Conservation (phyloP, 2,113 vertebrate genomes). For the Cygnus atratus region DNA sequence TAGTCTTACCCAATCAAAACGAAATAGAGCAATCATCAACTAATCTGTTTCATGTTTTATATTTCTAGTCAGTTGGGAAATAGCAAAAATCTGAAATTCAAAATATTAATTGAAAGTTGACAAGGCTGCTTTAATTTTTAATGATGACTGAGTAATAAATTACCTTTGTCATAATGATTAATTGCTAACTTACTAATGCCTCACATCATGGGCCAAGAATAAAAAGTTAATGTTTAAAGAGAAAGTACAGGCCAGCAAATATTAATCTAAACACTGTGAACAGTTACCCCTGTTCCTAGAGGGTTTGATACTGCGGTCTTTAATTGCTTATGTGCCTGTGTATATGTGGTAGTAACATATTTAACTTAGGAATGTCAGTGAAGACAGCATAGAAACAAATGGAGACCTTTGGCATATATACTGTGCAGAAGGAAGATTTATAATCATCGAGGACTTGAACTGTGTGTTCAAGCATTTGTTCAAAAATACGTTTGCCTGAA, state of each 20-base stretch:
- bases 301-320: constrained; percentile 1
- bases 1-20: constrained; percentile 65
- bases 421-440: not conserved
- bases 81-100: constrained; percentile 77
- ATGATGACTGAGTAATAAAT: constrained; percentile 75
- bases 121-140: constrained; percentile 76
- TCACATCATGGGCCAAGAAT: constrained; percentile 57
- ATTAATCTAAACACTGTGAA: constrained; percentile 56
- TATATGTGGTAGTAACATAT: not conserved
- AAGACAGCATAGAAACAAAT: not conserved
- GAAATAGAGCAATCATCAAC: constrained; percentile 70
- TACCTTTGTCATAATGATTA: constrained; percentile 71
- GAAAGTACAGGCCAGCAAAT: constrained; percentile 56
- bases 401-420: constrained; percentile 9
- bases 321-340: constrained; percentile 8
- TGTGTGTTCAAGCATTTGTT: constrained; percentile 22
- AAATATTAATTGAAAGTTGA: constrained; percentile 78
- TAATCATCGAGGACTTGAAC: not conserved
- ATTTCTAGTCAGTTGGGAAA: constrained; percentile 75
- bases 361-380: not conserved
- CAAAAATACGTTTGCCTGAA: constrained; percentile 8
- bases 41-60: constrained; percentile 78
- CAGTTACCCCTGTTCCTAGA: constrained; percentile 12
- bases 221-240: constrained; percentile 61
- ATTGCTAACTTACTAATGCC: constrained; percentile 69